A percentile compares a stretch with the other conserved stretches of the same genome.
These are phyloP conservation scores for Sporophila hypoxantha DNA, from an alignment of 2,113 vertebrate genomes.

Conservation along the genomic window DNA sequence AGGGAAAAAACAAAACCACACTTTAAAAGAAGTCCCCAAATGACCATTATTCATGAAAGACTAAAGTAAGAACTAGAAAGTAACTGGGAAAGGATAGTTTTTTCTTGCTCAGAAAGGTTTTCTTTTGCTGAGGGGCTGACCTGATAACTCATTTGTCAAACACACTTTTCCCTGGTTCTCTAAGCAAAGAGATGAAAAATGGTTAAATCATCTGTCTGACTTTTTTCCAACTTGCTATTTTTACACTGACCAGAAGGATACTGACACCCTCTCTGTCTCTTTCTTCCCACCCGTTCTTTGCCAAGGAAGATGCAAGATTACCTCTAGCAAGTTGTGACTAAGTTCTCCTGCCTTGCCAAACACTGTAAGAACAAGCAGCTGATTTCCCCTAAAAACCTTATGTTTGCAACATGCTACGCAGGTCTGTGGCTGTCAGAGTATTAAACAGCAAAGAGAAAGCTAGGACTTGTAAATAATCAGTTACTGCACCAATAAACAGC, in stretches of 20 bases:
- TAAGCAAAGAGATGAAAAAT: conserved; percentile 15
- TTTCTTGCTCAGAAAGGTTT: background rate
- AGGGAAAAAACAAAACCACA: background rate
- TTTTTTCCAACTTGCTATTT: background rate
- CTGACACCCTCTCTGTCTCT: background rate
- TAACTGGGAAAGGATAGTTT: background rate
- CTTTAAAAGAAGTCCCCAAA: background rate
- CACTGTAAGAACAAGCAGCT: conserved; percentile 15
- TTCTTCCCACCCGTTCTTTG: background rate
- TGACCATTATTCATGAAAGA: background rate
- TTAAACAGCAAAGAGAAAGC: conserved; percentile 42
- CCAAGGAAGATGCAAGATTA: background rate
- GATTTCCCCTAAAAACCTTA: background rate
- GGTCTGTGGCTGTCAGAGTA: background rate
- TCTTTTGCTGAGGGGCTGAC: background rate
- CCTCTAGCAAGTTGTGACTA: background rate
- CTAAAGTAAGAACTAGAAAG: background rate
- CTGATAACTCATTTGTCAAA: background rate
- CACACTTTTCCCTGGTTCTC: background rate
- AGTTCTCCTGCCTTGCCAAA: conserved; percentile 16
- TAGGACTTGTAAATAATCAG: conserved; percentile 41
- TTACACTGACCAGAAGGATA: background rate
- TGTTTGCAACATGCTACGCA: background rate
- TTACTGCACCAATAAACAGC: conserved; percentile 40
- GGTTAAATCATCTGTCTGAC: background rate